phyloP scores from a whole-genome alignment of 1,140 invertebrate genomes.

The Atopsyche davidsoni region DNA sequence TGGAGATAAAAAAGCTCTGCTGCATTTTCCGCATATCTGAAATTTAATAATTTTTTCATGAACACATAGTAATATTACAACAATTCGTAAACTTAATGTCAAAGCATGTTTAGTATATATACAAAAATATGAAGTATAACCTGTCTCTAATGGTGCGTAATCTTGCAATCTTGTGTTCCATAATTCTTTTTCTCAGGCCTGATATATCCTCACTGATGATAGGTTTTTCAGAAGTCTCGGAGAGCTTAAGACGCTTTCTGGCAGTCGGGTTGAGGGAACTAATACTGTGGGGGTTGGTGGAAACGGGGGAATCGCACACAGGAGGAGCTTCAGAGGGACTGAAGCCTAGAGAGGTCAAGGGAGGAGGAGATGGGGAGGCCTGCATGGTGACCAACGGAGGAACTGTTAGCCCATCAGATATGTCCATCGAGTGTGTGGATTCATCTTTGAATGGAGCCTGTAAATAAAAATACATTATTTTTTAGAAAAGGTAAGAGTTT shows the following conservation, averaged over 20 bases:
- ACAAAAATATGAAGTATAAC: too few species aligned
- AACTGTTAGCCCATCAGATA: slow-evolving; percentile 2
- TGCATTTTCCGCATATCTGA: slow-evolving; percentile 70
- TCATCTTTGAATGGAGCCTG: background rate
- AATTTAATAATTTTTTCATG: slow-evolving; percentile 1
- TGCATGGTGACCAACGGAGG: background rate
- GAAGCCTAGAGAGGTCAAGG: slow-evolving; percentile 1
- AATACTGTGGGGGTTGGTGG: slow-evolving; percentile 32
- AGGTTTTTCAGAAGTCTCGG: slow-evolving; percentile 35
- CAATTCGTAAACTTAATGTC: too few species aligned
- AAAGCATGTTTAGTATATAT: too few species aligned
- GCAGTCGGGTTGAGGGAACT: slow-evolving; percentile 34
- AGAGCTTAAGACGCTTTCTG: slow-evolving; percentile 40
- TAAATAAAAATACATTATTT: background rate
- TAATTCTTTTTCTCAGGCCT: slow-evolving; percentile 38
- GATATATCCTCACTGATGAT: slow-evolving; percentile 33
- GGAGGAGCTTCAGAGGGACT: slow-evolving; percentile 3
- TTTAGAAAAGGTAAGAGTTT: too few species aligned
- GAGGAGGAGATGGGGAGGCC: background rate
- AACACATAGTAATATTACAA: too few species aligned
- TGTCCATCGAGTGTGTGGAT: slow-evolving; percentile 21
- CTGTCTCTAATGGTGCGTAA: slow-evolving; percentile 46
- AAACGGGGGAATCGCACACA: slow-evolving; percentile 8
- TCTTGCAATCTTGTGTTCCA: slow-evolving; percentile 45
- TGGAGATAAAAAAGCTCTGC: slow-evolving; percentile 82